A percentile compares a stretch with the other conserved stretches of the same genome.
Evolutionary conservation across 2,888 invertebrate genomes (phyloP).

Genomic region (Lissocephala sabroskyi): DNA sequence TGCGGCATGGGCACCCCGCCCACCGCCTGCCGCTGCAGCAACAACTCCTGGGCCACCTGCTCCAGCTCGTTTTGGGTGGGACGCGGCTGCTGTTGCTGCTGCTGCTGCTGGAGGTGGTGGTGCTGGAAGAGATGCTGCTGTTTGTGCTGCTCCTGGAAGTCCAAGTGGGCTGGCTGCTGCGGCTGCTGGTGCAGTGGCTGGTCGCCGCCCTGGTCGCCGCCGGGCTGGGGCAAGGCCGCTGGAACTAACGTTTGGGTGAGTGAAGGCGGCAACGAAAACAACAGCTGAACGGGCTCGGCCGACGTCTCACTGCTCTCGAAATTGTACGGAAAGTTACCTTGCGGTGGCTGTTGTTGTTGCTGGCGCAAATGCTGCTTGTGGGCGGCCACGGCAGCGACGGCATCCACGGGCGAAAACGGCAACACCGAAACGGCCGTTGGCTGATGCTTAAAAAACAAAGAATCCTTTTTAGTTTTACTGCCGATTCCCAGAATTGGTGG

Average conservation of each 20-base stretch:
- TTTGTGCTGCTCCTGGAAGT: slow-evolving; percentile 42
- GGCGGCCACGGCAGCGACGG: slow-evolving; percentile 37
- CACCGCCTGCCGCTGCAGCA: slow-evolving; percentile 65
- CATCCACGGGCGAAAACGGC: slow-evolving; percentile 66
- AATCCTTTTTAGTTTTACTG: not conserved
- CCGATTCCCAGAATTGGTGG: not conserved
- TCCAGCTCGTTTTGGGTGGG: slow-evolving; percentile 63
- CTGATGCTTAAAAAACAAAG: slow-evolving; percentile 57
- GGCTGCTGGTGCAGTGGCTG: slow-evolving; percentile 54
- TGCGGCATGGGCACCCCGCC: slow-evolving; percentile 35
- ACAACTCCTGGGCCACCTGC: slow-evolving; percentile 68
- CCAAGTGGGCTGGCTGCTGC: slow-evolving; percentile 47
- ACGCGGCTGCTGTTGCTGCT: slow-evolving; percentile 51
- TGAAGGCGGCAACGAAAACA: slow-evolving; percentile 70
- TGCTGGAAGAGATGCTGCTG: slow-evolving; percentile 63
- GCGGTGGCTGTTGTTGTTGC: slow-evolving; percentile 50
- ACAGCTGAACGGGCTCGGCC: slow-evolving; percentile 70
- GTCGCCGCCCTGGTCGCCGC: slow-evolving; percentile 29
- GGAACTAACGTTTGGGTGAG: too few relatives aligned
- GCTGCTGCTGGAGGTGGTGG: slow-evolving; percentile 51
- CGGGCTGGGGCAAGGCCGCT: slow-evolving; percentile 28
- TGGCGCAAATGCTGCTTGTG: slow-evolving; percentile 56
- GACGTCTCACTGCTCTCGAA: slow-evolving; percentile 70
- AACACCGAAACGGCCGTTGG: slow-evolving; percentile 69
- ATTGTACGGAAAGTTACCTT: slow-evolving; percentile 71